Conservation (phyloP, 2,888 invertebrate species). For the Nyleta sp. region DNA sequence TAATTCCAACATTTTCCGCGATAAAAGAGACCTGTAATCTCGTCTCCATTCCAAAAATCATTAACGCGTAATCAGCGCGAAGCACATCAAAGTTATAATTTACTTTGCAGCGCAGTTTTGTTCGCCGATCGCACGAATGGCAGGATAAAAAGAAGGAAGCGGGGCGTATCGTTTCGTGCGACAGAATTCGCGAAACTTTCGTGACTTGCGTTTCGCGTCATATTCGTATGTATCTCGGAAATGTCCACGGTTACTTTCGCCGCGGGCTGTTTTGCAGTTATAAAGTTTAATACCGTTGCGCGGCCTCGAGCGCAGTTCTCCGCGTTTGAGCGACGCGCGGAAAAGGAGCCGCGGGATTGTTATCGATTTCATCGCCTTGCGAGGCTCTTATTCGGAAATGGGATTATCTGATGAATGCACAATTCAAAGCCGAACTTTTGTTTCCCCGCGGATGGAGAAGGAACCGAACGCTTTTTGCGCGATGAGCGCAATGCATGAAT, state of each 20-base stretch:
- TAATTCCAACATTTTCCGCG: no score
- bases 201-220: constrained; percentile 43
- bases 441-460: constrained; percentile 27
- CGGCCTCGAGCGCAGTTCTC: constrained; percentile 40
- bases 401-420: constrained; percentile 51
- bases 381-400: constrained; percentile 51
- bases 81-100: not conserved
- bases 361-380: constrained; percentile 64
- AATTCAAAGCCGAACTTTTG: constrained; percentile 51
- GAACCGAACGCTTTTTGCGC: constrained; percentile 36
- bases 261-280: constrained; percentile 50
- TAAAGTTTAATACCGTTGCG: constrained; percentile 62
- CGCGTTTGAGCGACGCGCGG: constrained; percentile 43
- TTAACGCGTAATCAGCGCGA: no score
- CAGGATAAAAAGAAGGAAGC: not conserved
- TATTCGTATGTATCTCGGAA: constrained; percentile 45
- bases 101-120: not conserved
- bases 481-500: constrained; percentile 39
- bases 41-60: no score
- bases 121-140: not conserved
- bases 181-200: constrained; percentile 24
- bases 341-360: constrained; percentile 47
- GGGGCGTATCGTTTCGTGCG: constrained; percentile 6
- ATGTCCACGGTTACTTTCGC: constrained; percentile 47
- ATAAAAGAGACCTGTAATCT: no score